Conservation (phyloP, 2,797 vertebrate species). For the Pteronotus mesoamericanus region DNA sequence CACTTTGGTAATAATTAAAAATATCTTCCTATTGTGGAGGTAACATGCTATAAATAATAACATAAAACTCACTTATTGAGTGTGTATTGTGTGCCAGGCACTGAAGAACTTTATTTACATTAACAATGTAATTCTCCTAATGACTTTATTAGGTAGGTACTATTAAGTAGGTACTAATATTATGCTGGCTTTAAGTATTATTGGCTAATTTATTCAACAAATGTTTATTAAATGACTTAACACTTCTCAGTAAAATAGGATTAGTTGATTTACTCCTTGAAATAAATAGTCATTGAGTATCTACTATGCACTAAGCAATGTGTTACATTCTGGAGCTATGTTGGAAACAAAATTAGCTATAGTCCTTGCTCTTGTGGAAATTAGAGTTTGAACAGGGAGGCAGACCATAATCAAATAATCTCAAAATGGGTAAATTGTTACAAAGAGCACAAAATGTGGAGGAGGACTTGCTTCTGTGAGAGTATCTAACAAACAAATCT, state of each 20-base stretch:
- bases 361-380: not conserved
- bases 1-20: not conserved
- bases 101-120: not conserved
- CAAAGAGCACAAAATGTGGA: not conserved
- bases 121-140: not conserved
- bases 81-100: not conserved
- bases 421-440: not conserved
- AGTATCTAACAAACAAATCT: not conserved
- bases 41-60: not conserved
- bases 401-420: not conserved
- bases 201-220: not conserved
- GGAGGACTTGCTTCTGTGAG: not conserved
- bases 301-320: not conserved
- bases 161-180: not conserved
- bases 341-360: not conserved
- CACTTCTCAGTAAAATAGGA: constrained; percentile 18
- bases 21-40: not conserved
- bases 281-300: not conserved
- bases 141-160: not conserved
- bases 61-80: not conserved
- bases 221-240: not conserved
- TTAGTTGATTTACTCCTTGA: not conserved
- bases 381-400: not conserved
- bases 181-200: not conserved
- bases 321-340: not conserved